phyloP scores from a whole-genome alignment of 2,113 vertebrate genomes.

The Conger conger region DNA sequence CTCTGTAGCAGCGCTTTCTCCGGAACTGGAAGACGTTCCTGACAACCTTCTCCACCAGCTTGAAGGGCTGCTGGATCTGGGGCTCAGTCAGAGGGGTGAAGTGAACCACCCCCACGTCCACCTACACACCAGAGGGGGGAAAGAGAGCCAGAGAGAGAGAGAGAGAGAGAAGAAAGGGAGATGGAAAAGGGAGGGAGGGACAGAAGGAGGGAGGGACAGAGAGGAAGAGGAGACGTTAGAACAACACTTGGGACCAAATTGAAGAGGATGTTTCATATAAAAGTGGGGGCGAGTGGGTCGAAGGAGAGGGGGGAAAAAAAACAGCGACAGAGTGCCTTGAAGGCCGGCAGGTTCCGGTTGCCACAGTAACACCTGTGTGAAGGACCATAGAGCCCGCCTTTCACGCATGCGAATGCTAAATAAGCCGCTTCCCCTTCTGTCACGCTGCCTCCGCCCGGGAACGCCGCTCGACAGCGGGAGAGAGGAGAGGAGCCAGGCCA shows the following conservation, averaged over 20 bases:
- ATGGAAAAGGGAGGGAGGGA: conserved; percentile 27
- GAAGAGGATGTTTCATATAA: conserved; percentile 5
- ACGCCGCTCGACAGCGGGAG: conserved; percentile 36
- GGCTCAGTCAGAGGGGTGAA: conserved; percentile 85
- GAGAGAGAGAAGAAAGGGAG: background rate
- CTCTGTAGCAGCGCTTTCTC: conserved; percentile 85
- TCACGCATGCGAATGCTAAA: conserved; percentile 32
- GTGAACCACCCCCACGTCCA: conserved; percentile 90
- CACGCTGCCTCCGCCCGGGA: conserved; percentile 24
- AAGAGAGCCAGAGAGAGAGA: conserved; percentile 16
- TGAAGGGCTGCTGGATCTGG: conserved; percentile 87
- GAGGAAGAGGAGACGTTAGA: conserved; percentile 25
- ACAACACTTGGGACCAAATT: conserved; percentile 25
- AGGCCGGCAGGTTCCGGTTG: conserved; percentile 65
- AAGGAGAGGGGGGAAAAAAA: conserved; percentile 35
- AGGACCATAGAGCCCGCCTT: conserved; percentile 58
- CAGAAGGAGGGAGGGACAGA: conserved; percentile 32
- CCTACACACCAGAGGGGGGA: conserved; percentile 62
- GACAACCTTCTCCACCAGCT: conserved; percentile 90
- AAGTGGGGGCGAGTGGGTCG: conserved; percentile 26
- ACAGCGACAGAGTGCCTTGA: conserved; percentile 63
- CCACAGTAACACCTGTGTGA: conserved; percentile 77
- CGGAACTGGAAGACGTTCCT: conserved; percentile 86
- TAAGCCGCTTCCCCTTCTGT: conserved; percentile 25
- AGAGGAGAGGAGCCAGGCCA: background rate